Percentiles rank a stretch among this genome's conserved stretches.
Conservation (phyloP, 2,113 vertebrate genomes). For the Gavia stellata region DNA sequence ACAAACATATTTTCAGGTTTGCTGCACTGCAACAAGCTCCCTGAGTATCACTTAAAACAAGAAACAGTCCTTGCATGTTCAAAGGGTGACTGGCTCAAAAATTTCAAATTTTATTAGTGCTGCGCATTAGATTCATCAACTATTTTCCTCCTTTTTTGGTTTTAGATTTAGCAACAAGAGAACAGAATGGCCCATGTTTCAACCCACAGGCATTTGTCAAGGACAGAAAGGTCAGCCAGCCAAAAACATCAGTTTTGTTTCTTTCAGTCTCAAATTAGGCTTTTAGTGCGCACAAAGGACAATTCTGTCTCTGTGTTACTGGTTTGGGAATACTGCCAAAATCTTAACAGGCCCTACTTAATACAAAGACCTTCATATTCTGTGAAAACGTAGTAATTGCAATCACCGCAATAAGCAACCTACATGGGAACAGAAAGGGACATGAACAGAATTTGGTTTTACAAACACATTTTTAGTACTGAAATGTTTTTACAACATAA, state of each 20-base stretch:
- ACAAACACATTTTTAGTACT: neutral
- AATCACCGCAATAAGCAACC: neutral
- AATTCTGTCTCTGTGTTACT: slow-evolving; percentile 25
- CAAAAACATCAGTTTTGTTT: slow-evolving; percentile 5
- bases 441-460: neutral
- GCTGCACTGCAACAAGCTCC: neutral
- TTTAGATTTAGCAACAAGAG: neutral
- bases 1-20: neutral
- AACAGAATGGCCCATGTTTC: neutral
- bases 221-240: slow-evolving; percentile 15
- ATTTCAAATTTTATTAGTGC: neutral
- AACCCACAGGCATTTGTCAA: neutral
- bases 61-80: neutral
- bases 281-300: neutral
- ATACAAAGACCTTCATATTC: slow-evolving; percentile 28
- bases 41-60: neutral
- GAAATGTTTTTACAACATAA: neutral
- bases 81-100: neutral
- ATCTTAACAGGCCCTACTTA: slow-evolving; percentile 26
- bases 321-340: slow-evolving; percentile 49
- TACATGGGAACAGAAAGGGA: neutral
- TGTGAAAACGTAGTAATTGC: neutral
- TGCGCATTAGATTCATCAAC: neutral
- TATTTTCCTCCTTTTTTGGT: neutral
- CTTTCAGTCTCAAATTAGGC: slow-evolving; percentile 3